Base-by-base conservation (phyloP, 2,113 vertebrate species). In the Taurulus bubalis region DNA sequence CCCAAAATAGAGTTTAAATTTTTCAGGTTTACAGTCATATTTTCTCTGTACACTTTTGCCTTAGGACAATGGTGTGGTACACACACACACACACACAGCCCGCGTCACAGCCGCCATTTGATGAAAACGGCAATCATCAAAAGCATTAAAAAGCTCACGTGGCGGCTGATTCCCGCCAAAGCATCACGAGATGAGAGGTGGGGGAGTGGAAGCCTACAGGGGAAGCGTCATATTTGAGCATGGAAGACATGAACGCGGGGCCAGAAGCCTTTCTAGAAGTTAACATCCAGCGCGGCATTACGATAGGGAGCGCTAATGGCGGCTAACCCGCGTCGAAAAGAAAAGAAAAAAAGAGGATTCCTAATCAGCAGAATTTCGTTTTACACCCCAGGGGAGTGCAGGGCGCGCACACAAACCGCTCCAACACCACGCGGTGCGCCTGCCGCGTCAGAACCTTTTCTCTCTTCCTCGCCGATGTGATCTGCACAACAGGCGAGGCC, bases 251-350 rank as follows among this genome's bases (percentile, higher is more conserved):
- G 47, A 87, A 73, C 51, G 28, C 28, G 42, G 12, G 75, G 67
- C 77, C 79, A 45, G 40, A 72, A 78, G 53, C 69, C 82, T 87
- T 77, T 82, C 67, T 58, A 56, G 55, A 82, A 64, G 83, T 79
- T 80, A 64, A 80, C 26, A 77, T 87, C 71, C 56, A 24, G 72
- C 82, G 42, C 55, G 47, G 20, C 42, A 26, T 83, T 58, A 75
- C 63, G 75, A 80, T 69, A 30, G 10, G 1, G n/a, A 68, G 66
- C n/a, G 63, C 76, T 86, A 85, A 90, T 76, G 83, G 78, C 80
- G 71, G 63, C 66, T 47, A 78, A 85, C 45, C 22, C 16, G 16
- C 66, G 73, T 42, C 34, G 7, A 36, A n/a, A n/a, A n/a, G 34
- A 34, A 34, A 82, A 16, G 66, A 79, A 63, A 70, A 42, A 42